phyloP scores from a whole-genome alignment of 1,140 invertebrate species.

The Planococcus citri region DNA sequence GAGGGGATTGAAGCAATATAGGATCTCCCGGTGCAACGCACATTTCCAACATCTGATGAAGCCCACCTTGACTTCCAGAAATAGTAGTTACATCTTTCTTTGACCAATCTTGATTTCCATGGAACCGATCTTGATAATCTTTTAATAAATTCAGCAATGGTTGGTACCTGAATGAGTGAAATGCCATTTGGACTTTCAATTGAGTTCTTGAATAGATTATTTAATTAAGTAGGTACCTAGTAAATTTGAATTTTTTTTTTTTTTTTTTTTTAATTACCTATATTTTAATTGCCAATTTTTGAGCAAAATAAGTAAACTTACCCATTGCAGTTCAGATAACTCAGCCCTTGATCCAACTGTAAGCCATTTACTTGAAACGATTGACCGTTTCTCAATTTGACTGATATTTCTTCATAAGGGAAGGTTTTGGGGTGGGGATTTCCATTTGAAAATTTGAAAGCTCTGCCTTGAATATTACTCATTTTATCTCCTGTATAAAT shows the following conservation, averaged over 20 bases:
- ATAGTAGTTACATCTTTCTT: constrained; percentile 50
- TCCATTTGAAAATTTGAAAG: neutral
- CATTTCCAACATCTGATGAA: constrained; percentile 57
- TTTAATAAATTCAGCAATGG: constrained; percentile 48
- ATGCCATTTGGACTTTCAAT: too few species aligned
- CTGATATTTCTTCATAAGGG: neutral
- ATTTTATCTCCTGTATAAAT: neutral
- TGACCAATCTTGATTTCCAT: constrained; percentile 50
- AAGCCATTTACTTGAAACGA: neutral
- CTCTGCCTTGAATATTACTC: neutral
- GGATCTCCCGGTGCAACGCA: constrained; percentile 51
- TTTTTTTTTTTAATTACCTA: neutral
- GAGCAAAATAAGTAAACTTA: neutral
- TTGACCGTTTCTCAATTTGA: neutral
- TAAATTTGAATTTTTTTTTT: neutral
- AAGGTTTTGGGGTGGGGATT: neutral
- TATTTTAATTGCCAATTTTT: too few species aligned
- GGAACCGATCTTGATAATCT: constrained; percentile 47
- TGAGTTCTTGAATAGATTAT: too few species aligned
- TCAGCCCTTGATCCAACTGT: neutral
- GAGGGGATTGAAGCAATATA: constrained; percentile 52
- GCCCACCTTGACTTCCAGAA: constrained; percentile 59
- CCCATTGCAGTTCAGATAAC: neutral
- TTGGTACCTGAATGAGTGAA: constrained; percentile 37
- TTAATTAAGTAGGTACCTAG: too few species aligned